Percentiles rank a stretch among this genome's conserved stretches.
Evolutionary conservation across 2,888 invertebrate species (phyloP).

Genomic region (Acrobeloides nanus): DNA sequence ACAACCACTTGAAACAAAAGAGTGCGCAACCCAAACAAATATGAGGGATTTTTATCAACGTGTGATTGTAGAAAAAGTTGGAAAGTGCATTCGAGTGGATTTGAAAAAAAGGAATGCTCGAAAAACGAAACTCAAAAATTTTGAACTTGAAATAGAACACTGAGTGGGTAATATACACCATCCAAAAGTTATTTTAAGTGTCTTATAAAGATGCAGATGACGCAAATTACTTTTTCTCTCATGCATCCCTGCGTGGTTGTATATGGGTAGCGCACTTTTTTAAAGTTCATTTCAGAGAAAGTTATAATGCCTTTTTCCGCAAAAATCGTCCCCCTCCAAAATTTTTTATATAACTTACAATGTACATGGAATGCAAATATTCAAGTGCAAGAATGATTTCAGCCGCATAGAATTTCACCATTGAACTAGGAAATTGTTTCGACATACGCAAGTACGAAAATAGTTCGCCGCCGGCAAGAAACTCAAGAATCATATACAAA

Average conservation of each 20-base stretch:
- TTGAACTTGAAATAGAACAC: not conserved
- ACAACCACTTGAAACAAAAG: no score
- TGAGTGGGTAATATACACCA: not conserved
- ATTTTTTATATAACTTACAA: slow-evolving; percentile 60
- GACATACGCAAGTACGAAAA: slow-evolving; percentile 76
- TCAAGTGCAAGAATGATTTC: slow-evolving; percentile 89
- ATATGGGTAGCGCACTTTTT: no score
- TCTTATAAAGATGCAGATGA: no score
- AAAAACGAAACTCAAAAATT: not conserved
- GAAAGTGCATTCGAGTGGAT: no score
- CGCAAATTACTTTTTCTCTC: no score
- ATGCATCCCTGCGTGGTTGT: no score
- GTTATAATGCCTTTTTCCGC: not conserved
- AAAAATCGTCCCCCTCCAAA: not conserved
- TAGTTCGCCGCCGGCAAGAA: slow-evolving; percentile 89
- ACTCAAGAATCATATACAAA: slow-evolving; percentile 93
- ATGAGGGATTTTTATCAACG: no score
- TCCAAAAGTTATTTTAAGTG: not conserved
- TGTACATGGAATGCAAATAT: slow-evolving; percentile 79
- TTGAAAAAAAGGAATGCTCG: not conserved
- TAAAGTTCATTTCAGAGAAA: no score
- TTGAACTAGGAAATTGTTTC: slow-evolving; percentile 59
- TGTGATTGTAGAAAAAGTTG: no score
- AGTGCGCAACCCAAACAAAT: no score
- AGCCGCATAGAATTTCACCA: slow-evolving; percentile 82